Percentiles rank a stretch among this genome's conserved stretches.
phyloP scores from a whole-genome alignment of 2,113 vertebrate species.

The Oostethus manadensis region DNA sequence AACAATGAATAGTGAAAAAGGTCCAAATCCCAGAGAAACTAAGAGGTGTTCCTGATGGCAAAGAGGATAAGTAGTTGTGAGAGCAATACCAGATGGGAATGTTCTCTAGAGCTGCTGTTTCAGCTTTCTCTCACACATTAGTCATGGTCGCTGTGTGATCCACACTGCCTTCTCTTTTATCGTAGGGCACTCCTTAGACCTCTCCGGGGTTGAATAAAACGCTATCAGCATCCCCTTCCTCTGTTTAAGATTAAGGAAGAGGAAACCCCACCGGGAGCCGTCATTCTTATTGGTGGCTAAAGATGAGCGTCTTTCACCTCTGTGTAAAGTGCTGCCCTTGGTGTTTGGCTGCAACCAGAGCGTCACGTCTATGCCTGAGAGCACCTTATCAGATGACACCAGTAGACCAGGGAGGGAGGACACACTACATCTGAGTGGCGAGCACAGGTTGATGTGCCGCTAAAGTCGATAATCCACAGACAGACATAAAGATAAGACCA shows the following conservation, averaged over 20 bases:
- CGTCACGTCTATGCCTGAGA: conserved; percentile 30
- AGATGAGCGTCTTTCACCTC: conserved; percentile 37
- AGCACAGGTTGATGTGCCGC: conserved; percentile 29
- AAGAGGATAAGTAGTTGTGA: conserved; percentile 16
- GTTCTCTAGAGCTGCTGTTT: conserved; percentile 56
- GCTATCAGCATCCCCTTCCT: conserved; percentile 14
- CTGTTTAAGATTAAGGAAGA: conserved; percentile 3
- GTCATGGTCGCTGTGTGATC: conserved; percentile 30
- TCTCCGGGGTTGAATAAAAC: conserved; percentile 37
- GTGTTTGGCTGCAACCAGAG: conserved; percentile 64
- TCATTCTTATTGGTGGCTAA: conserved; percentile 31
- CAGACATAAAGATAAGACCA: conserved; percentile 54
- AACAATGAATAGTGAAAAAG: conserved; percentile 16
- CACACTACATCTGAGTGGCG: conserved; percentile 42
- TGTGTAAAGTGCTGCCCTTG: conserved; percentile 62
- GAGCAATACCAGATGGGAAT: conserved; percentile 46
- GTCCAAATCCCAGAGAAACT: conserved; percentile 18
- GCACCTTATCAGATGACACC: conserved; percentile 51
- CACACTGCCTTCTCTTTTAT: conserved; percentile 42
- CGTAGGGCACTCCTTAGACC: conserved; percentile 21
- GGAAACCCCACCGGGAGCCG: conserved; percentile 16
- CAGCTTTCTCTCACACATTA: conserved; percentile 44
- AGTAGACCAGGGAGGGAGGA: conserved; percentile 32
- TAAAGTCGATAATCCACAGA: conserved; percentile 61
- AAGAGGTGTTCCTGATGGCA: conserved; percentile 26